Conservation (phyloP, 2,113 vertebrate species). For the Piprites chloris region DNA sequence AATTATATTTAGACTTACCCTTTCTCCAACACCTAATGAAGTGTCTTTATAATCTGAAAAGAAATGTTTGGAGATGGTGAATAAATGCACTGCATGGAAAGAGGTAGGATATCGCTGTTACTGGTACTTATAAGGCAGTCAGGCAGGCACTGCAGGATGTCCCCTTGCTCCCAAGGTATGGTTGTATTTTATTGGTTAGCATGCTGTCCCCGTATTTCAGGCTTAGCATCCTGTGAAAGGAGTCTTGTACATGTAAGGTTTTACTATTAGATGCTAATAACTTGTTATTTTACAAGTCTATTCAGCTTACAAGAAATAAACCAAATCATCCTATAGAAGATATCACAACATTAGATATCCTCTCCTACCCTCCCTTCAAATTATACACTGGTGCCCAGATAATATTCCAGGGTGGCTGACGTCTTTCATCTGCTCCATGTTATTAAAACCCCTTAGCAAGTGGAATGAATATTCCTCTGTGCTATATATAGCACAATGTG, state of each 20-base stretch:
- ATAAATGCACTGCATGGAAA: not conserved
- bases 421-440: not conserved
- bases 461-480: not conserved
- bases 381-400: not conserved
- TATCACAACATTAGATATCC: not conserved
- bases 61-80: not conserved
- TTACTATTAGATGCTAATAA: not conserved
- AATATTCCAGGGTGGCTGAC: not conserved
- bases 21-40: not conserved
- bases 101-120: not conserved
- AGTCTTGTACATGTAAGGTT: not conserved
- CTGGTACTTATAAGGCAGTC: not conserved
- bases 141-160: not conserved
- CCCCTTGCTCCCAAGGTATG: not conserved
- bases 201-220: not conserved
- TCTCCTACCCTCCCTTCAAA: not conserved
- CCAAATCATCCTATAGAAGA: not conserved
- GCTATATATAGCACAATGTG: slow-evolving; percentile 1
- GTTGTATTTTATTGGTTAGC: not conserved
- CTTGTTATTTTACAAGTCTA: not conserved
- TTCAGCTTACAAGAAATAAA: not conserved
- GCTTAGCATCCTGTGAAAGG: not conserved
- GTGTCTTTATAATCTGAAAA: not conserved
- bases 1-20: not conserved
- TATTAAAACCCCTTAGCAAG: slow-evolving; percentile 10